Evolutionary conservation across 1,140 invertebrate species (phyloP), one percentile per base, ranked within the genome.

Genomic region (Trachymyrmex septentrionalis): DNA sequence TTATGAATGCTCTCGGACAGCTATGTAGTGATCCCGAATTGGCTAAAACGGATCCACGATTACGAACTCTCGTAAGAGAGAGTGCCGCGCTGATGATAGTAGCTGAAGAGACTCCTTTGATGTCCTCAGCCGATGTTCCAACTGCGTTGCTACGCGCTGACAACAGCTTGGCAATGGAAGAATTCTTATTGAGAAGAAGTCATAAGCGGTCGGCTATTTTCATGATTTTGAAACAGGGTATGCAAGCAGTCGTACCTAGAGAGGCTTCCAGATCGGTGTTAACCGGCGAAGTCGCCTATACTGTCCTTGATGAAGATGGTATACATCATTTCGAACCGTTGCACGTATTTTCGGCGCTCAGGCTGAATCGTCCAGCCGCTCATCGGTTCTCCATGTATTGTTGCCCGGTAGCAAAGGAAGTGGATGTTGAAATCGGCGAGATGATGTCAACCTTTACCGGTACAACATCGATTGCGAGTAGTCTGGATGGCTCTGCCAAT

Each of bases 181-280:
- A 98, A 71, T 97, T 97, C 89, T 91, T 98, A n/a, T 95, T 97
- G 86, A 96, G 96, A 88, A 95, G 96, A 76, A 96, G 95, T 87
- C 96, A 96, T 69, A 96, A 96, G 87, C 94, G 95, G 3, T 95
- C 94, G 12, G 95, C 96, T 0, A 96, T 97, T 3, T 96, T 97
- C 53, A 96, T 98, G 91, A 97, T 98, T 61, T 96, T 97, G 82
- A 97, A 98, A 81, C 96, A 97, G 91, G 97, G 97, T 21, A 90
- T 97, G n/a, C 97, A 98, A 92, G 97, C 97, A 0, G 97, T 98
- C 1, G 96, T 98, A 24, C 97, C 97, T 0, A 96, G 97, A 59
- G 97, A 98, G 93, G 97, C 97, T 0, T 96, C 97, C 59, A 96
- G 97, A 30, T 96, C 96, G 24, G 97, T 98, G 10, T 93, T 98